Evolutionary conservation across 1,140 invertebrate species (phyloP).

Genomic region (Andricus grossulariae): DNA sequence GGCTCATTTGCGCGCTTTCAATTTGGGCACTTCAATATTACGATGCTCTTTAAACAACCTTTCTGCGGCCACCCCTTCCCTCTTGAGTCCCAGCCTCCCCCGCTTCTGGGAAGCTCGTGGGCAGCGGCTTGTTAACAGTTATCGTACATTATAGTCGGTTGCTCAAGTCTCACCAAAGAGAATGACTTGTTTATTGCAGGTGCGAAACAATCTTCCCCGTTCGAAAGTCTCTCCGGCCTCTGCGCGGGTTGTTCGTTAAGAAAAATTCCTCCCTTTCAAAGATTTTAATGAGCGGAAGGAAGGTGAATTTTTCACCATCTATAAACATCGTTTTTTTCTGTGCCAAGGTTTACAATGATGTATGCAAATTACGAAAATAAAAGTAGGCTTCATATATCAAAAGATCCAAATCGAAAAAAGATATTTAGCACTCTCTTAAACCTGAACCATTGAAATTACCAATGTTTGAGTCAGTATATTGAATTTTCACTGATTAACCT

Average conservation of each 20-base stretch:
- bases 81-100: slow-evolving; percentile 36
- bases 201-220: background rate
- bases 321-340: background rate
- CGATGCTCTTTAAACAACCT: slow-evolving; percentile 36
- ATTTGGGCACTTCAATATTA: slow-evolving; percentile 12
- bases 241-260: slow-evolving; percentile 19
- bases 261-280: slow-evolving; percentile 31
- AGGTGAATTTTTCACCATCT: background rate
- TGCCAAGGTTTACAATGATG: too few species aligned
- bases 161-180: slow-evolving; percentile 29
- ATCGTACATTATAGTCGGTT: slow-evolving; percentile 46
- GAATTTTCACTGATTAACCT: too few species aligned
- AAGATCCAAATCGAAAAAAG: too few species aligned
- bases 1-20: background rate
- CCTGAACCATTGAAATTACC: too few species aligned
- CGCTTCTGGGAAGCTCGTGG: slow-evolving; percentile 29
- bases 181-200: slow-evolving; percentile 31
- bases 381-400: too few species aligned
- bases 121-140: slow-evolving; percentile 51
- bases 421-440: too few species aligned
- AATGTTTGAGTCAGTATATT: too few species aligned
- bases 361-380: too few species aligned
- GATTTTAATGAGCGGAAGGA: slow-evolving; percentile 35
- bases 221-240: background rate
- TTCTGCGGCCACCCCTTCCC: background rate